phyloP scores from a whole-genome alignment of 2,113 vertebrate species.

The Phylloscopus trochiloides region DNA sequence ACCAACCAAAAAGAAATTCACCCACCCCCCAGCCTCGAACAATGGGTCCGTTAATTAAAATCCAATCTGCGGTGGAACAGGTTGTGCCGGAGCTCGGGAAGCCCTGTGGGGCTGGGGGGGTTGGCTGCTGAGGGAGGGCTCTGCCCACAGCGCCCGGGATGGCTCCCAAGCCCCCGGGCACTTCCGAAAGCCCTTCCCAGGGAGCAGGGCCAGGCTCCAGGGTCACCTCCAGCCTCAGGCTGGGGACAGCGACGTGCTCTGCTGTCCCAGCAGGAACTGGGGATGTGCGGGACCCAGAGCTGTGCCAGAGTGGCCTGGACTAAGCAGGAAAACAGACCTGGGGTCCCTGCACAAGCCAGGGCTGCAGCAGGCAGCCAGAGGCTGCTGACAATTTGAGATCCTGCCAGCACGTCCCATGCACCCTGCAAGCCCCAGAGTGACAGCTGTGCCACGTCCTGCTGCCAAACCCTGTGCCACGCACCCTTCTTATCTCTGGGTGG shows the following conservation, averaged over 20 bases:
- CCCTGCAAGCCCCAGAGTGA: neutral
- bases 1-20: neutral
- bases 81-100: slow-evolving; percentile 18
- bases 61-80: slow-evolving; percentile 44
- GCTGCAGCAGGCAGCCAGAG: neutral
- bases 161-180: neutral
- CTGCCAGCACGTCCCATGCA: neutral
- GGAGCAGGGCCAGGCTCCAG: neutral
- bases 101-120: neutral
- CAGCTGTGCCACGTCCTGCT: neutral
- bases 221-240: neutral
- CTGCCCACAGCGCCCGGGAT: neutral
- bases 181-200: neutral
- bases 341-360: accelerated
- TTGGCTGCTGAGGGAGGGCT: neutral
- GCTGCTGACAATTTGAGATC: neutral
- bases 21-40: neutral
- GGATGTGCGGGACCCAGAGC: accelerated
- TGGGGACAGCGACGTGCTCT: neutral
- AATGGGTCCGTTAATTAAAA: slow-evolving; percentile 53
- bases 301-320: neutral
- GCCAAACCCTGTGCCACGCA: neutral
- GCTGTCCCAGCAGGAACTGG: accelerated
- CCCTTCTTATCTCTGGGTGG: neutral
- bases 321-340: neutral